These are phyloP conservation scores for Rhinopomastus cyanomelas DNA, from an alignment of 2,113 vertebrate species.

Conservation along the genomic window DNA sequence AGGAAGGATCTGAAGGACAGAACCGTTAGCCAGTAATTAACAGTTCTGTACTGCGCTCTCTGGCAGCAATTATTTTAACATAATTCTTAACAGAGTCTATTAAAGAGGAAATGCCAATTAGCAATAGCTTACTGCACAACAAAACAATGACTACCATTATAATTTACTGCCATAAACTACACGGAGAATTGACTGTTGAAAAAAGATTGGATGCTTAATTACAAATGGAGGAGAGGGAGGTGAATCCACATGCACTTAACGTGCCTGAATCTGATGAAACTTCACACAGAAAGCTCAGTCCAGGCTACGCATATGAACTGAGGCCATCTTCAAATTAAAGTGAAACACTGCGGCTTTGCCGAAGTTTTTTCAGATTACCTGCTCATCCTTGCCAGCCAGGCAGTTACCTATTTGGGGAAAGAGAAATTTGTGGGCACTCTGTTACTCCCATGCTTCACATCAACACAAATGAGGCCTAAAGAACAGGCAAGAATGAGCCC, in stretches of 20 bases:
- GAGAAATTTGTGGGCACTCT: not conserved
- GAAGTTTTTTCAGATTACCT: not conserved
- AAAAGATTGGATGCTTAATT: slow-evolving; percentile 63
- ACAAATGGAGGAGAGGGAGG: slow-evolving; percentile 34
- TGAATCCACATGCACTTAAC: slow-evolving; percentile 10
- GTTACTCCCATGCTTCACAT: not conserved
- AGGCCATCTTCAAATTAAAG: not conserved
- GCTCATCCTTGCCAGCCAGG: not conserved
- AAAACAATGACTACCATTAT: slow-evolving; percentile 62
- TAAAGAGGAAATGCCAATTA: slow-evolving; percentile 71
- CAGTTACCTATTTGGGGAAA: not conserved
- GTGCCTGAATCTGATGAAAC: not conserved
- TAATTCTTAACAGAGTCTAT: slow-evolving; percentile 70
- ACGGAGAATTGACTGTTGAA: slow-evolving; percentile 56
- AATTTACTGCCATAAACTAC: slow-evolving; percentile 59
- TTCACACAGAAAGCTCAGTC: not conserved
- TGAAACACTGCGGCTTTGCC: not conserved
- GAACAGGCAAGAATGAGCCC: not conserved
- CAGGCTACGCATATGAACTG: not conserved
- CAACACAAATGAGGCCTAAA: not conserved
- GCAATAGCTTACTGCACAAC: slow-evolving; percentile 60
- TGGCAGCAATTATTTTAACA: slow-evolving; percentile 75
- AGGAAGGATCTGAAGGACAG: slow-evolving; percentile 70
- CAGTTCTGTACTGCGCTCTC: slow-evolving; percentile 60
- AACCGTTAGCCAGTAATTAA: slow-evolving; percentile 74